Conservation (phyloP, 2,797 vertebrate species). For the Pantherophis alleghaniensis region DNA sequence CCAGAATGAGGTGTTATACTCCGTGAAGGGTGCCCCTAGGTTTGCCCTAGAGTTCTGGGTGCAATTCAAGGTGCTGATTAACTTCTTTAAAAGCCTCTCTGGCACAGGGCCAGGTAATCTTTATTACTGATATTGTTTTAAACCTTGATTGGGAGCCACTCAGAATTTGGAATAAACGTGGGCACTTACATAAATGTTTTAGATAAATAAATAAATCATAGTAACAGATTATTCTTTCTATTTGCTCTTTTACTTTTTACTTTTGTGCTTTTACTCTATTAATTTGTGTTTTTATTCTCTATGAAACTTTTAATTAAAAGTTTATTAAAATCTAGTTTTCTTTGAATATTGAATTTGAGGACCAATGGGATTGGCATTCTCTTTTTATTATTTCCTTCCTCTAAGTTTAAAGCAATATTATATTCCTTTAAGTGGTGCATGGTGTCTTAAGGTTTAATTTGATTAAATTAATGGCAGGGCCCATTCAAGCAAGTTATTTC, state of each 20-base stretch:
- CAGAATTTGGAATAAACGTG: not conserved
- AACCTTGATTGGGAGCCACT: not conserved
- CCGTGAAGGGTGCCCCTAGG: not conserved
- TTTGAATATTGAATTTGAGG: not conserved
- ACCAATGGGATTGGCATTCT: not conserved
- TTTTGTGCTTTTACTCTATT: not conserved
- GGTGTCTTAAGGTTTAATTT: not conserved
- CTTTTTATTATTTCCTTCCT: not conserved
- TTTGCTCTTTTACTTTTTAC: not conserved
- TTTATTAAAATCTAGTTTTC: not conserved
- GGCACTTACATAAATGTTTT: not conserved
- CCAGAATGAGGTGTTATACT: not conserved
- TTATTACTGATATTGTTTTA: not conserved
- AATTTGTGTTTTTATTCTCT: not conserved
- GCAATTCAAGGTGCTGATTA: not conserved
- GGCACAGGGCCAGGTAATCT: not conserved
- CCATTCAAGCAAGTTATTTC: not conserved
- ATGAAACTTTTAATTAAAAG: not conserved
- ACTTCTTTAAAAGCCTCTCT: not conserved
- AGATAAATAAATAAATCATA: not conserved
- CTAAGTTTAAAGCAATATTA: not conserved
- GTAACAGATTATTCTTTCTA: not conserved
- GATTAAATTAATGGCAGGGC: not conserved
- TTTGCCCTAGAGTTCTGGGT: not conserved
- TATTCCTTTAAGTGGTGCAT: not conserved